Evolutionary conservation across 2,113 vertebrate species (phyloP), one percentile per base, ranked within the genome.

Genomic region (Tetrax tetrax): DNA sequence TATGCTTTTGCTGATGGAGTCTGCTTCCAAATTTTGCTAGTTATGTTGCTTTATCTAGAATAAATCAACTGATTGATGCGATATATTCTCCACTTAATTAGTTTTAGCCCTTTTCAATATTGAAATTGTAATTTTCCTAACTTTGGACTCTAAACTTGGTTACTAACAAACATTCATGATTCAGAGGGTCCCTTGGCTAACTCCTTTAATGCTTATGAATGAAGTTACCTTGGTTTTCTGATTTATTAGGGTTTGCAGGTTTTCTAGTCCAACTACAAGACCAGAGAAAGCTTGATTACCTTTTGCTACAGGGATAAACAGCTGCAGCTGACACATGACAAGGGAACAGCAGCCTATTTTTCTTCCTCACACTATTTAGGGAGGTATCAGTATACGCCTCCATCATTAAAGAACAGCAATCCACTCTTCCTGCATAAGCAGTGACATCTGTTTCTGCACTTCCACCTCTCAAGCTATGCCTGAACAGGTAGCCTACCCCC

Each of bases 81-180:
- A 7, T 37, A 1, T 45, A 25, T 80, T 53, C 41, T 15, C 6
- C 5, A 47, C 4, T 38, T 48, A 27, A 45, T 41, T 57, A 0
- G 2, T 65, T 82, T 60, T 59, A 82, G 9, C 11, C 2, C 2
- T 63, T 78, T 79, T 71, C 25, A 66, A 8, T 41, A 31, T 7
- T 50, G 37, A 74, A 66, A 87, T 70, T 9, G 10, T 9, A 41
- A 59, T 41, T 12, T 70, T 78, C 37, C 37, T 63, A 69, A 56
- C 8, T 59, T 50, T 41, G 38, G 28, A 68, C 31, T 24, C 0
- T 0, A 54, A 56, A 35, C 22, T 38, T 37, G 10, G 9, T 74
- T 74, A 14, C 15, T 12, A 43, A 31, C 4, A 50, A 79, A 19
- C 22, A 47, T 8, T 77, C 8, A 22, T 17, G 12, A 27, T 61